Evolutionary conservation across 2,797 vertebrate genomes (phyloP).

Genomic region (Anisognathus igniventris): DNA sequence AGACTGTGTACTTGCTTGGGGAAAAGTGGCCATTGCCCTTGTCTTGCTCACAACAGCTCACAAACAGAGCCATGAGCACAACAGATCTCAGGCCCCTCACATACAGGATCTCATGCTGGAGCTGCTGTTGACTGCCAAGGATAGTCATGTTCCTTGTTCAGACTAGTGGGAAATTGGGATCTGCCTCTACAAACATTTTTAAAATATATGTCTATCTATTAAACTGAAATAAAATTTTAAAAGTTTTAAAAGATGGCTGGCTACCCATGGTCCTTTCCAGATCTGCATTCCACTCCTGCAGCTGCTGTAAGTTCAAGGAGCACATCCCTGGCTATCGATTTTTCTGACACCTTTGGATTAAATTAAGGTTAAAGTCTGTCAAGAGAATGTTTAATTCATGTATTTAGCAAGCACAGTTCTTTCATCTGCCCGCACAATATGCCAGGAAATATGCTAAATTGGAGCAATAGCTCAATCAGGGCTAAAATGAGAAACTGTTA

Average conservation of each 20-base stretch:
- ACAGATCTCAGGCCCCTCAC: background rate
- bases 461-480: slow-evolving; percentile 33
- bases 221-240: background rate
- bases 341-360: slow-evolving; percentile 40
- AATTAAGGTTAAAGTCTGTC: slow-evolving; percentile 43
- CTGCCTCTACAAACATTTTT: background rate
- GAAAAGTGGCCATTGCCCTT: background rate
- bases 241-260: background rate
- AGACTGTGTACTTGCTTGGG: rapidly evolving
- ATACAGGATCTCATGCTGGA: background rate
- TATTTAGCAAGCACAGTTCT: slow-evolving; percentile 36
- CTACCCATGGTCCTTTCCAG: background rate
- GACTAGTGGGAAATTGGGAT: background rate
- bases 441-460: slow-evolving; percentile 41
- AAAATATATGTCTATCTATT: background rate
- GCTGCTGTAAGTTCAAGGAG: background rate
- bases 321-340: background rate
- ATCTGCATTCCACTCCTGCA: background rate
- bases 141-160: rapidly evolving
- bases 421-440: slow-evolving; percentile 42
- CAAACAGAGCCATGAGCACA: background rate
- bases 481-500: slow-evolving; percentile 26
- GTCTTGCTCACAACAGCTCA: background rate
- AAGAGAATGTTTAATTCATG: slow-evolving; percentile 35
- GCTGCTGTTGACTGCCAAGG: background rate